Percentiles rank a stretch among this genome's conserved stretches.
Evolutionary conservation across 2,113 vertebrate species (phyloP).

Genomic region (Symphodus melops): DNA sequence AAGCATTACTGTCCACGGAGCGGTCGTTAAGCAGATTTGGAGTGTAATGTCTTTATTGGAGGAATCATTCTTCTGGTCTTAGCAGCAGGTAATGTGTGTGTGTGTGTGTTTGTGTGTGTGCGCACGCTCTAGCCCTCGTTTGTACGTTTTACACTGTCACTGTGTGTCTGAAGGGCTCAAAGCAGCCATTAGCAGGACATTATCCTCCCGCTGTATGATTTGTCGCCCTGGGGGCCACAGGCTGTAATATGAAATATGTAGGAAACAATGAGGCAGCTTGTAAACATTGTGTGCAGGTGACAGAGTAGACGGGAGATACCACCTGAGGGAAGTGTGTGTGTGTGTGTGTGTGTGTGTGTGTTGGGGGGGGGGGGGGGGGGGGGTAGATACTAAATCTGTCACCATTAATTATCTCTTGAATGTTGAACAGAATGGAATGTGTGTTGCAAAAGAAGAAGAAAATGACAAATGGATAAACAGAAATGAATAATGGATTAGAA

Average conservation of each 20-base stretch:
- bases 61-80: conserved; percentile 80
- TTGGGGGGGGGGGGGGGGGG: background rate
- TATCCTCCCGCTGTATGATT: conserved; percentile 69
- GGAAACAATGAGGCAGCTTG: conserved; percentile 77
- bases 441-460: background rate
- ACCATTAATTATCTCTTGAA: conserved; percentile 48
- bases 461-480: conserved; percentile 26
- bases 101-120: conserved; percentile 24
- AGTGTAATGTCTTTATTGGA: conserved; percentile 84
- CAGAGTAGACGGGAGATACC: conserved; percentile 48
- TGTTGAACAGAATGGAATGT: conserved; percentile 30
- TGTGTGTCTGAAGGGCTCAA: conserved; percentile 49
- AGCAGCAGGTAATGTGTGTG: conserved; percentile 75
- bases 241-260: conserved; percentile 80
- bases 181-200: conserved; percentile 77
- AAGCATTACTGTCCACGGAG: conserved; percentile 81
- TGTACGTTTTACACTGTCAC: conserved; percentile 25
- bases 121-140: conserved; percentile 12
- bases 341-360: no score
- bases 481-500: background rate
- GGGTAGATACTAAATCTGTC: conserved; percentile 40
- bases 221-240: conserved; percentile 65
- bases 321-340: conserved; percentile 32
- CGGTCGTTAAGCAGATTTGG: conserved; percentile 82
- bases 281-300: conserved; percentile 73